A percentile compares a stretch with the other conserved stretches of the same genome.
Conservation (phyloP, 2,888 invertebrate genomes). For the Proisotoma minuta region DNA sequence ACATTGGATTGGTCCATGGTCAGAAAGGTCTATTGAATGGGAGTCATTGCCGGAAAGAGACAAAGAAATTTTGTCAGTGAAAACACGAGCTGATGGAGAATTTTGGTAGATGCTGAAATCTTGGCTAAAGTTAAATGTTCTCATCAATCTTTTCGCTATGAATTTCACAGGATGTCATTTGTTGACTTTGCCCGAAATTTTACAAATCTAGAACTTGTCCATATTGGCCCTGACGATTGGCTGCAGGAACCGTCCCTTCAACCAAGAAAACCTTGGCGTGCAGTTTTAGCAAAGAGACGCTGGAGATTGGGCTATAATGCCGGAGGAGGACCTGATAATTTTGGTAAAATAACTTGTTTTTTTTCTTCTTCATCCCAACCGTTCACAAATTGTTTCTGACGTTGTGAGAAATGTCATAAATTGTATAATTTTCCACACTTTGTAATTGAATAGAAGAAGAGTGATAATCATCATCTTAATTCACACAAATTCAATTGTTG, state of each 20-base stretch:
- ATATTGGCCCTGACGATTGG: constrained; percentile 73
- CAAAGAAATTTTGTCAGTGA: constrained; percentile 60
- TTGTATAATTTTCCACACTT: no score
- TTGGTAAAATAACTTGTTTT: constrained; percentile 53
- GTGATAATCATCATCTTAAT: no score
- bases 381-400: background rate
- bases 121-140: background rate
- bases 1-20: constrained; percentile 69
- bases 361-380: no score
- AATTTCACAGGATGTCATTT: constrained; percentile 62
- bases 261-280: constrained; percentile 65
- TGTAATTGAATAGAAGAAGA: no score
- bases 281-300: constrained; percentile 63
- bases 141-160: background rate
- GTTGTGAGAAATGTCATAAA: no score
- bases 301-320: constrained; percentile 68
- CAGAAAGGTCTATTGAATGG: constrained; percentile 66
- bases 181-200: constrained; percentile 65
- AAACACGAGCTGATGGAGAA: constrained; percentile 64
- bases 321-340: constrained; percentile 62
- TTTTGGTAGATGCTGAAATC: constrained; percentile 57
- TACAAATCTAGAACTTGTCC: constrained; percentile 65
- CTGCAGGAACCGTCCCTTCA: constrained; percentile 64
- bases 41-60: constrained; percentile 61
- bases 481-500: no score